phyloP scores from a whole-genome alignment of 2,888 invertebrate species.

The Bhutanitis thaidina region DNA sequence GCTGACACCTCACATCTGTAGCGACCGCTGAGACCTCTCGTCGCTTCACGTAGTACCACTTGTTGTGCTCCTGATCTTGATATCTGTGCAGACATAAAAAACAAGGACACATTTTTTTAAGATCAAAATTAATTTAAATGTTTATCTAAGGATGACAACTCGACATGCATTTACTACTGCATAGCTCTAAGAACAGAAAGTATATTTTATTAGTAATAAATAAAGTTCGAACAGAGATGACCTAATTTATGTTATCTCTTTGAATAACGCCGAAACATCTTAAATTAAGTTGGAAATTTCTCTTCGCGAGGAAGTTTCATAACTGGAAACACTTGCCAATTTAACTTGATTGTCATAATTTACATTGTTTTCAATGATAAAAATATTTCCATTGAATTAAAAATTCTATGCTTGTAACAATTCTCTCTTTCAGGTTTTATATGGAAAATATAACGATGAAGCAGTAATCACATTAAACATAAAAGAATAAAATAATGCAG shows the following conservation, averaged over 20 bases:
- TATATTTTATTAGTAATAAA: not conserved
- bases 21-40: constrained; percentile 83
- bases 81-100: constrained; percentile 58
- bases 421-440: not conserved
- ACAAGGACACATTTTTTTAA: no score
- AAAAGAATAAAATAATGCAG: no score
- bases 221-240: not conserved
- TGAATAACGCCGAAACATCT: not conserved
- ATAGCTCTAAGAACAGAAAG: no score
- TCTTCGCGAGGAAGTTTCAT: constrained; percentile 19
- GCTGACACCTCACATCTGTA: constrained; percentile 88
- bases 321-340: not conserved
- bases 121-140: no score
- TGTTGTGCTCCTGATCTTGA: constrained; percentile 82
- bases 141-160: no score
- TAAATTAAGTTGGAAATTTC: constrained; percentile 7
- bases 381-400: no score
- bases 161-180: no score
- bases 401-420: no score
- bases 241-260: not conserved
- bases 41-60: constrained; percentile 84
- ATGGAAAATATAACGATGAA: no score
- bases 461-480: no score
- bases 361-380: no score
- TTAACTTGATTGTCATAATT: no score